These are phyloP conservation scores for Gymnopithys bicolor DNA, from an alignment of 2,797 vertebrate genomes.

Conservation along the genomic window DNA sequence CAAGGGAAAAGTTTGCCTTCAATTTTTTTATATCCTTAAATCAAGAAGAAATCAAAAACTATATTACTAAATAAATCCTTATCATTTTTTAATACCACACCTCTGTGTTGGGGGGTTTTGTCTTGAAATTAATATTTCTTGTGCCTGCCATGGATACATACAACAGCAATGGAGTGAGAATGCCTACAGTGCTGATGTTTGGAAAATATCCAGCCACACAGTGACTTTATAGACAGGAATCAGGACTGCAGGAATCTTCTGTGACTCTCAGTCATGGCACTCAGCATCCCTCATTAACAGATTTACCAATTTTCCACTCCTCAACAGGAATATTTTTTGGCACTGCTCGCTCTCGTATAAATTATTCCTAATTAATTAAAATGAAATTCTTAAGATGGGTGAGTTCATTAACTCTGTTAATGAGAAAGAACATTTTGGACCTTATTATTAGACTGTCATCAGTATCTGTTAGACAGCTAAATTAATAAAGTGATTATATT, in stretches of 20 bases:
- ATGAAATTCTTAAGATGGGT: conserved; percentile 53
- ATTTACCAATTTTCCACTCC: conserved; percentile 13
- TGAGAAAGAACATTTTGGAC: conserved; percentile 67
- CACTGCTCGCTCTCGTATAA: neutral
- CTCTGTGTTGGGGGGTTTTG: rapidly evolving
- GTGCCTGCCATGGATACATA: neutral
- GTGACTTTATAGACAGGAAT: neutral
- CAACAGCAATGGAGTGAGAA: neutral
- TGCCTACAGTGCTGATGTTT: rapidly evolving
- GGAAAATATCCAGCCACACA: neutral
- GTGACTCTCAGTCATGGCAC: neutral
- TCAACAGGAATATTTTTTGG: conserved; percentile 25
- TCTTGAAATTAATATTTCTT: neutral
- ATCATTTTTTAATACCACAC: neutral
- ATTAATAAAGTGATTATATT: conserved; percentile 62
- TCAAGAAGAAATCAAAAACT: neutral
- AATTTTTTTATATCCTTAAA: neutral
- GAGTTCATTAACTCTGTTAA: conserved; percentile 71
- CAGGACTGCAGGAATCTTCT: neutral
- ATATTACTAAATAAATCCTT: neutral
- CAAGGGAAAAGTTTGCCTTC: neutral
- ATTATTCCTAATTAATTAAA: conserved; percentile 72
- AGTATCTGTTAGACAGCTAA: conserved; percentile 54
- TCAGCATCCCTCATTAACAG: neutral
- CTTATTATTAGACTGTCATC: conserved; percentile 54